Conservation (phyloP, 2,113 vertebrate species). For the Lates calcarifer region DNA sequence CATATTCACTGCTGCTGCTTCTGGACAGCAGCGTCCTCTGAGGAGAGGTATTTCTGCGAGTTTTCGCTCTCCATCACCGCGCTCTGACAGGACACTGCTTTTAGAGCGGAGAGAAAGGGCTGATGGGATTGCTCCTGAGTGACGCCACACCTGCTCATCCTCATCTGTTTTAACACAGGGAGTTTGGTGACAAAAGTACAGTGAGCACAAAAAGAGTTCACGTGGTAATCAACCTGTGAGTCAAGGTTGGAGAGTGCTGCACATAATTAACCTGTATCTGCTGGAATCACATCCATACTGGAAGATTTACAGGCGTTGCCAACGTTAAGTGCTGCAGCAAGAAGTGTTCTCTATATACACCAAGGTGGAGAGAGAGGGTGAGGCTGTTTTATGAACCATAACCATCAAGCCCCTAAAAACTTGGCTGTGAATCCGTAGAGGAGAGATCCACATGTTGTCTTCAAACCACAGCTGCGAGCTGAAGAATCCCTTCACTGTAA, state of each 20-base stretch:
- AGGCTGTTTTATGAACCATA: too few relatives aligned
- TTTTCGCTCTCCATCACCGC: conserved; percentile 45
- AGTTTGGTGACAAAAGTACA: background rate
- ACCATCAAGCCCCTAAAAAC: too few relatives aligned
- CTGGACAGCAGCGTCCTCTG: conserved; percentile 40
- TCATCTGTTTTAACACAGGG: background rate
- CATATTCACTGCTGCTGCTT: conserved; percentile 41
- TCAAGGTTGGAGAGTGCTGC: background rate
- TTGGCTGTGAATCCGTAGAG: too few relatives aligned
- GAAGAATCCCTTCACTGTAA: too few relatives aligned
- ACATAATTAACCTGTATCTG: too few relatives aligned
- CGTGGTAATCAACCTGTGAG: background rate
- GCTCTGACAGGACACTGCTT: conserved; percentile 49
- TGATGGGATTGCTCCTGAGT: conserved; percentile 57
- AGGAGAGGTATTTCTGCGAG: conserved; percentile 17
- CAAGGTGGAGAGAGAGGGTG: too few relatives aligned
- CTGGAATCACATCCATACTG: too few relatives aligned
- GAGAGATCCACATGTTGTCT: too few relatives aligned
- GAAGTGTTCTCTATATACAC: too few relatives aligned
- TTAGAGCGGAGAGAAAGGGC: conserved; percentile 10
- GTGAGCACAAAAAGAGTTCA: background rate
- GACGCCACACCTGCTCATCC: conserved; percentile 16
- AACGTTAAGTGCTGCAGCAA: too few relatives aligned
- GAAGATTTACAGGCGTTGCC: too few relatives aligned
- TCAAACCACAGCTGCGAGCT: too few relatives aligned